Evolutionary conservation across 2,797 vertebrate species (phyloP).

Genomic region (Kryptolebias ocellatus): DNA sequence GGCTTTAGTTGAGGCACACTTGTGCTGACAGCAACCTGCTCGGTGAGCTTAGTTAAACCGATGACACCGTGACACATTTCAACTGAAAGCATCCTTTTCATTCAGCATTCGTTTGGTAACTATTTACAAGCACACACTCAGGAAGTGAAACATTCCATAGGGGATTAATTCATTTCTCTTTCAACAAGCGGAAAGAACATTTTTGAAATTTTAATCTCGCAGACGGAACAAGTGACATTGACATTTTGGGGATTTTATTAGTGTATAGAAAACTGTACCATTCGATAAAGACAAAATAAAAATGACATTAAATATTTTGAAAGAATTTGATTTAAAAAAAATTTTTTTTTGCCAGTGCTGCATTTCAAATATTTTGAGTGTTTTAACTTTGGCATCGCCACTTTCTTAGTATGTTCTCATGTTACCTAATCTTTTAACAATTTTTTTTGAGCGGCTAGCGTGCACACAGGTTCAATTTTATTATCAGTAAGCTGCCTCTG

Average conservation of each 20-base stretch:
- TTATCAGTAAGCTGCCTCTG: too few species aligned
- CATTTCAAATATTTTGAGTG: too few species aligned
- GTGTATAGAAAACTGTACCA: too few species aligned
- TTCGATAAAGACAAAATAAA: too few species aligned
- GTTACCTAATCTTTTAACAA: too few species aligned
- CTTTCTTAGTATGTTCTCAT: too few species aligned
- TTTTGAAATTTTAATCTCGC: not conserved
- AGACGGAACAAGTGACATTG: not conserved
- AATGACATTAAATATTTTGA: too few species aligned
- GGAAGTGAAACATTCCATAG: constrained; percentile 41
- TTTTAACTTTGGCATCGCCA: too few species aligned
- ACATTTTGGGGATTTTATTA: not conserved
- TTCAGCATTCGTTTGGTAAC: constrained; percentile 67
- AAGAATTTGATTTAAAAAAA: too few species aligned
- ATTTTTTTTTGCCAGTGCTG: too few species aligned
- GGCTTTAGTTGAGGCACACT: constrained; percentile 35
- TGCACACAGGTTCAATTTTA: too few species aligned
- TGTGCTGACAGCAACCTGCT: constrained; percentile 78
- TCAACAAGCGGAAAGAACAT: constrained; percentile 2
- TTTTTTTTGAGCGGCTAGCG: too few species aligned
- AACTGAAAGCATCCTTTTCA: constrained; percentile 73
- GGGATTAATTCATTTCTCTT: constrained; percentile 31
- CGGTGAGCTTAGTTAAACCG: constrained; percentile 64
- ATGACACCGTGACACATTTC: constrained; percentile 75
- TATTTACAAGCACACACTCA: constrained; percentile 57